A percentile compares a stretch with the other conserved stretches of the same genome.
Conservation (phyloP, 1,140 invertebrate genomes). For the Dendrolimus punctatus region DNA sequence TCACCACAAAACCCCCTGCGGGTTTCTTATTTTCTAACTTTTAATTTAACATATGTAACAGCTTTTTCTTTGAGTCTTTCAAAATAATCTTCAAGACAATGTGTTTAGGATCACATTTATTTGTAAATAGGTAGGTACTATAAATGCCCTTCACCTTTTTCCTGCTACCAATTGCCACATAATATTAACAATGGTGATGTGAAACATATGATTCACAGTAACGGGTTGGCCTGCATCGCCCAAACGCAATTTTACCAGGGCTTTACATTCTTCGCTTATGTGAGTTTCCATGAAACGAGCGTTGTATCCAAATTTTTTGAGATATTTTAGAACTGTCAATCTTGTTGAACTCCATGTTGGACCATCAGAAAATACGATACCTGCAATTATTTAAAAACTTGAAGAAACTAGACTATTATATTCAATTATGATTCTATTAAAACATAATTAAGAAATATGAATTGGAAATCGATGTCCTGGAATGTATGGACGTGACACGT, state of each 20-base stretch:
- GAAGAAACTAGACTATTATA: neutral
- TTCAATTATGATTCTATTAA: too few relatives aligned
- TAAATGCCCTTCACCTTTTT: conserved; percentile 45
- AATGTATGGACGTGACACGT: too few relatives aligned
- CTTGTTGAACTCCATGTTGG: conserved; percentile 74
- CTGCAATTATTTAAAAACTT: conserved; percentile 38
- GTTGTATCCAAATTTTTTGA: conserved; percentile 76
- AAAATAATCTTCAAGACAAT: too few relatives aligned
- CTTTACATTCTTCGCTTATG: conserved; percentile 73
- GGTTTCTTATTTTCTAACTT: too few relatives aligned
- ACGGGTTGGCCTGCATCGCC: conserved; percentile 36
- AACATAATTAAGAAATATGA: too few relatives aligned
- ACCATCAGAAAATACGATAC: conserved; percentile 78
- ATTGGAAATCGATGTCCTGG: too few relatives aligned
- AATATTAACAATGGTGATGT: conserved; percentile 78
- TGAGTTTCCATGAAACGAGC: conserved; percentile 73
- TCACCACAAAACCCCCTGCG: too few relatives aligned
- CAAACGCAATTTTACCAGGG: conserved; percentile 61
- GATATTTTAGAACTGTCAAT: conserved; percentile 73
- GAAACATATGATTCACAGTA: conserved; percentile 71
- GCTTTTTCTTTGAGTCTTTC: too few relatives aligned
- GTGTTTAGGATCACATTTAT: neutral
- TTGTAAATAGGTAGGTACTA: neutral
- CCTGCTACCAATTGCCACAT: conserved; percentile 82
- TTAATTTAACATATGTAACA: too few relatives aligned